These are phyloP conservation scores for Drosophila vallismaia DNA, from an alignment of 2,888 invertebrate genomes.

Conservation along the genomic window DNA sequence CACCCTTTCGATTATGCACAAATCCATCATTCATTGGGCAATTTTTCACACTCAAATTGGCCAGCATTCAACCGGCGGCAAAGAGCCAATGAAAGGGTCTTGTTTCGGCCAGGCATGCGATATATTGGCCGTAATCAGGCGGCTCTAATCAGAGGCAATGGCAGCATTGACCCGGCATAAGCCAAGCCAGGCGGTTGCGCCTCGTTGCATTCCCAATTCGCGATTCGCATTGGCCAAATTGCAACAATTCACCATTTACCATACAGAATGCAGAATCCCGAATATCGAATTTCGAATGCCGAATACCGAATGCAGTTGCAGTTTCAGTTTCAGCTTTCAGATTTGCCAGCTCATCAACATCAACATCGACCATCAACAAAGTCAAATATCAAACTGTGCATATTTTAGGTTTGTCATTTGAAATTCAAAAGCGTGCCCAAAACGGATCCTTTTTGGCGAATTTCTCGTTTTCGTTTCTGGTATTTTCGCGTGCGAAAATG, in stretches of 20 bases:
- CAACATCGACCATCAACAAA: constrained; percentile 5
- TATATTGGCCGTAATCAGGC: constrained; percentile 60
- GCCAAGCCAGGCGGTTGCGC: constrained; percentile 17
- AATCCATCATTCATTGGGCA: constrained; percentile 55
- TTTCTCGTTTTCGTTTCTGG: constrained; percentile 1
- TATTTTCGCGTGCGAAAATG: constrained; percentile 62
- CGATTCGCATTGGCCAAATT: constrained; percentile 36
- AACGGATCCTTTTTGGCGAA: constrained; percentile 37
- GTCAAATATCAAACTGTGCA: constrained; percentile 73
- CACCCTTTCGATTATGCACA: constrained; percentile 12
- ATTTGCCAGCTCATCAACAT: constrained; percentile 12
- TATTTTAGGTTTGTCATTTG: constrained; percentile 75
- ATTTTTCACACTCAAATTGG: constrained; percentile 66
- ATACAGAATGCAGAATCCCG: constrained; percentile 18
- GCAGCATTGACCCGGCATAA: constrained; percentile 32
- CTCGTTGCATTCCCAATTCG: constrained; percentile 38
- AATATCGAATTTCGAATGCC: constrained; percentile 16
- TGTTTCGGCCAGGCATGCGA: constrained; percentile 19
- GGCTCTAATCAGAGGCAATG: constrained; percentile 63
- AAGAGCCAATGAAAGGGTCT: constrained; percentile 21
- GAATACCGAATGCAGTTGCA: neutral
- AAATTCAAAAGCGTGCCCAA: constrained; percentile 67
- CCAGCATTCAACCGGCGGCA: constrained; percentile 20
- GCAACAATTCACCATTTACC: constrained; percentile 46
- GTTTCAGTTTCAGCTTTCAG: constrained; percentile 15